Base-by-base conservation (phyloP, 64 coral and sea anemone species). In the Orbicella faveolata region DNA sequence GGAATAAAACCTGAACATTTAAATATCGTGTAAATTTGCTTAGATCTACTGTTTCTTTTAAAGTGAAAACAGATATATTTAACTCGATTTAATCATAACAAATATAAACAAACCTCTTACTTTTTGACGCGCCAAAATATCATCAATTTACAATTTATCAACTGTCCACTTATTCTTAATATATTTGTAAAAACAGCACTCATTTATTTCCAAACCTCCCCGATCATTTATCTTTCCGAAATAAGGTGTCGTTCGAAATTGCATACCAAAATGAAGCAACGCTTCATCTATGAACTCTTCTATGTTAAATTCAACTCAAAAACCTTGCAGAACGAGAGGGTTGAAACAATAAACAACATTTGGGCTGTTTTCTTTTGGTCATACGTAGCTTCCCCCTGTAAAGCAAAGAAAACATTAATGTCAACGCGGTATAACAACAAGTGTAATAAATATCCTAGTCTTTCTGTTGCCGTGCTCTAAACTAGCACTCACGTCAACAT, bases 361-460 rank as follows among this genome's bases (percentile, higher is more conserved):
- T 26, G 2, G 7, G 9, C 9, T n/a, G 19, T 70, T 70, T 37
- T 85, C 37, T 52, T n/a, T 25, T 39, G 9, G 36, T 85, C 19
- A 85, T 25, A 85, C 82, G 36, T 85, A 85, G 21, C 82, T 85
- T 70, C 63, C 82, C 10, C 82, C 82, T 85, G 61, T 41, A 85
- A 73, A 16, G 36, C 20, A 72, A 19, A 79, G 52, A 78, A 48
- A 11, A 78, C 23, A 23, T 25, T 7, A 9, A 59, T 59, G 55
- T 59, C 13, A 59, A 59, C 55, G 55, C 8, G 55, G 10, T 59
- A 59, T 59, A n/a, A n/a, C n/a, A n/a, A n/a, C n/a, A n/a, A n/a
- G n/a, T n/a, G n/a, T n/a, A n/a, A n/a, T n/a, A n/a, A n/a, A n/a
- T n/a, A n/a, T 59, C 6, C 4, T 48, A 6, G 41, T 48, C 41